Percentiles rank a stretch among this genome's conserved stretches.
Evolutionary conservation across 1,140 invertebrate genomes (phyloP).

Genomic region (Macrocentrus cingulum): DNA sequence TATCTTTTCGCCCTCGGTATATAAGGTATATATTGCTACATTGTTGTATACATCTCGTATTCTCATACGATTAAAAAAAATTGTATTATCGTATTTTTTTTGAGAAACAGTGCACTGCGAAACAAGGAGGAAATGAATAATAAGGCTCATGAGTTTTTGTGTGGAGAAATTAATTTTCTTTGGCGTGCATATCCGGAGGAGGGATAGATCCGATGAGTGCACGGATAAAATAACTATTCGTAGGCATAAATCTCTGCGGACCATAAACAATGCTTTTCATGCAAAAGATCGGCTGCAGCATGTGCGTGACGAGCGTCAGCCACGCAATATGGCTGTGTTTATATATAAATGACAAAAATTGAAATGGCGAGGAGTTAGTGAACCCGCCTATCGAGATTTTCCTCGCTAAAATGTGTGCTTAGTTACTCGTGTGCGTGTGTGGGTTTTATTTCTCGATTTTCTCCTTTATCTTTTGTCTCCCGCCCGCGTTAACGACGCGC

Average conservation of each 20-base stretch:
- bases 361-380: background rate
- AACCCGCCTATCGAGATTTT: conserved; percentile 16
- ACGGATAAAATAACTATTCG: conserved; percentile 2
- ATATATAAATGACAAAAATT: background rate
- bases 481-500: conserved; percentile 33
- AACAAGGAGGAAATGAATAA: too few species aligned
- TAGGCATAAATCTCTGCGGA: conserved; percentile 52
- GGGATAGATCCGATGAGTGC: conserved; percentile 13
- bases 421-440: too few species aligned
- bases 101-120: too few species aligned
- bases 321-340: background rate
- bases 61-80: too few species aligned
- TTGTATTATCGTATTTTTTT: too few species aligned
- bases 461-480: conserved; percentile 20
- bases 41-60: too few species aligned
- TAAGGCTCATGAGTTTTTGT: too few species aligned
- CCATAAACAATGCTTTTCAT: conserved; percentile 57
- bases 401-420: conserved; percentile 20
- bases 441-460: conserved; percentile 3
- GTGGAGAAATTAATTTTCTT: conserved; percentile 40
- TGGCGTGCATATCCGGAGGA: conserved; percentile 26
- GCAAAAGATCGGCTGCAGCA: conserved; percentile 52
- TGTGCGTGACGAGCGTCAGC: conserved; percentile 44
- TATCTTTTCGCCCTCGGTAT: too few species aligned
- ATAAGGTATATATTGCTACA: too few species aligned